These are phyloP conservation scores for Eutolmus rufibarbis DNA, from an alignment of 2,888 invertebrate species.

Conservation along the genomic window DNA sequence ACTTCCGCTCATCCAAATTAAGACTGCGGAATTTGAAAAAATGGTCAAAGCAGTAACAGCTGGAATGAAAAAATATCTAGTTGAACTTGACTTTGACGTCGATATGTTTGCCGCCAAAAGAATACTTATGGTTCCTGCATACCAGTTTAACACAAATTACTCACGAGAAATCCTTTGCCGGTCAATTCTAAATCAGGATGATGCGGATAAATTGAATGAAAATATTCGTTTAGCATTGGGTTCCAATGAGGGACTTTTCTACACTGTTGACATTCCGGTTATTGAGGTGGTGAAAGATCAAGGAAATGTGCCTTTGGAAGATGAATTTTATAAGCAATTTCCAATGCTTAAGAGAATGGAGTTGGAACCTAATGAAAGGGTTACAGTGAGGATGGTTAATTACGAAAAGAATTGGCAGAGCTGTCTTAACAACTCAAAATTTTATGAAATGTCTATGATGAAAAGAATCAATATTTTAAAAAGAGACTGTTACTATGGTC, in stretches of 20 bases:
- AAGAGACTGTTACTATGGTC: background rate
- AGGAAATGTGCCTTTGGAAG: background rate
- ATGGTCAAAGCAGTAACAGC: constrained; percentile 46
- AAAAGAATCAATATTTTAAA: background rate
- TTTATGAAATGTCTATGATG: background rate
- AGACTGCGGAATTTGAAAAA: constrained; percentile 44
- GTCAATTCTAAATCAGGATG: constrained; percentile 45
- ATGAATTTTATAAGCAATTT: background rate
- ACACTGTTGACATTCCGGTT: constrained; percentile 28
- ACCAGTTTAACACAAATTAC: constrained; percentile 47
- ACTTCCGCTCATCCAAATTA: constrained; percentile 47
- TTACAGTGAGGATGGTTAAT: constrained; percentile 19
- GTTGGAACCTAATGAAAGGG: background rate
- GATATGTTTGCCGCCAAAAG: constrained; percentile 44
- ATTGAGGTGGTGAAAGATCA: background rate
- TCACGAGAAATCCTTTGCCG: constrained; percentile 29
- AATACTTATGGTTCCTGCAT: constrained; percentile 47
- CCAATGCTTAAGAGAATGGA: background rate
- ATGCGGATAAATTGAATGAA: constrained; percentile 30
- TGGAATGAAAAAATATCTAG: constrained; percentile 44
- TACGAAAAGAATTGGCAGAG: constrained; percentile 41
- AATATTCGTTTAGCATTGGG: background rate
- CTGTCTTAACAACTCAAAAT: constrained; percentile 44
- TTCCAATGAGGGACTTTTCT: background rate
- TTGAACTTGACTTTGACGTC: constrained; percentile 44